Base-by-base conservation (phyloP, 2,888 invertebrate species). In the Drosophila buzzatii region DNA sequence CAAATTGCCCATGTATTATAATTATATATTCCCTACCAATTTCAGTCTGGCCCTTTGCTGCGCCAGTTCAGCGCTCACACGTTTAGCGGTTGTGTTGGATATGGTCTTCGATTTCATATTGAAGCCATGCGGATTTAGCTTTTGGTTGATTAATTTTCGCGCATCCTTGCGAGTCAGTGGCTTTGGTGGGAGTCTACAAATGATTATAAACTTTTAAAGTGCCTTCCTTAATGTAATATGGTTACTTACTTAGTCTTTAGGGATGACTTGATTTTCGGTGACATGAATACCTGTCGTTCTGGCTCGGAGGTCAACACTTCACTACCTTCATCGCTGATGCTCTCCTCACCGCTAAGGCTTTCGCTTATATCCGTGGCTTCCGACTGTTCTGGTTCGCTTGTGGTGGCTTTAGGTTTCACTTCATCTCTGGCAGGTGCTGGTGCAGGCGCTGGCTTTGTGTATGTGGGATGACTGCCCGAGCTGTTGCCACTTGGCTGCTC, bases 331-430 rank as follows among this genome's bases (percentile, higher is more conserved):
- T 76, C 64, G n/a, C 57, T 70, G 66, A 14, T 55, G 77, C 31
- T 72, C 3, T 74, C 81, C 57, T 82, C 89, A 2, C 82, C 84
- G 45, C 82, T 90, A 0, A 90, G 79, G n/a, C 79, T 91, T 23
- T 91, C 90, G 47, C 90, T 89, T 1, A 84, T 70, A 53, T 91
- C 91, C 2, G 91, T 91, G 10, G 74, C 60, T 16, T 90, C 90
- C 14, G 8, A 62, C 3, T 45, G n/a, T 41, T 76, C 73, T 0
- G 20, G 6, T 20, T 49, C 60, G 45, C 31, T 65, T 27, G 10
- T 9, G 9, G 6, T 16, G 6, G 42, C 8, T 27, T 47, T 60
- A 20, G 64, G 31, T 33, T 51, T 59, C 20, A 60, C 20, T 3
- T 73, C 55, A 8, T 8, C 51, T 4, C 20, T 8, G 1, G 10